Evolutionary conservation across 2,797 vertebrate species (phyloP).

Genomic region (Anguilla obscura): DNA sequence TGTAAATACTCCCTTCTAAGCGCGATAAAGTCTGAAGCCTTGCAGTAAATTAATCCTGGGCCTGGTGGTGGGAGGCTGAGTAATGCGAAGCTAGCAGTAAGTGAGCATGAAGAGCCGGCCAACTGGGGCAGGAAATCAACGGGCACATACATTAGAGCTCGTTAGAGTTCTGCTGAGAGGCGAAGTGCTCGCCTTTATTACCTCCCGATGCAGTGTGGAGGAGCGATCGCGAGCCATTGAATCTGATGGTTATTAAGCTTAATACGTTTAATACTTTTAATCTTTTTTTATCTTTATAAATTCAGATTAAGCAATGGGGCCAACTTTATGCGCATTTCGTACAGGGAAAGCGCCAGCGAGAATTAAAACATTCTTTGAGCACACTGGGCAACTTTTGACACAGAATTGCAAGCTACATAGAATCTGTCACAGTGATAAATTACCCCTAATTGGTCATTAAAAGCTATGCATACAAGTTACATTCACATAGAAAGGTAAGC

Average conservation of each 20-base stretch:
- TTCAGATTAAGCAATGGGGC: neutral
- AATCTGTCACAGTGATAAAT: neutral
- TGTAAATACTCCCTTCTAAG: neutral
- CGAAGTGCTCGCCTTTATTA: neutral
- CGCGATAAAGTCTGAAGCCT: neutral
- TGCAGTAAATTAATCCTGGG: constrained; percentile 9
- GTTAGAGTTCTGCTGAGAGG: neutral
- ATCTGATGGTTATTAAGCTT: neutral
- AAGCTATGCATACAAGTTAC: neutral
- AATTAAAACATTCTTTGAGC: neutral
- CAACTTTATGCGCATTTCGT: neutral
- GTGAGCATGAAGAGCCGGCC: constrained; percentile 1
- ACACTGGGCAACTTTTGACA: neutral
- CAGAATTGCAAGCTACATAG: neutral
- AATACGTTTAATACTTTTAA: neutral
- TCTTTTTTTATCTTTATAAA: neutral
- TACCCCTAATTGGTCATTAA: neutral
- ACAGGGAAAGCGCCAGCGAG: neutral
- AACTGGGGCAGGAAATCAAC: constrained; percentile 10
- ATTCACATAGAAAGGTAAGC: neutral
- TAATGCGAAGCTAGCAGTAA: neutral
- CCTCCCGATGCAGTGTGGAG: neutral
- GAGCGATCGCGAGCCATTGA: neutral
- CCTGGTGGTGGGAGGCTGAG: constrained; percentile 5
- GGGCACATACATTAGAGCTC: constrained; percentile 17